Percentiles rank a stretch among this genome's conserved stretches.
These are phyloP conservation scores for Alfaro cultratus DNA, from an alignment of 2,797 vertebrate species.

Conservation along the genomic window DNA sequence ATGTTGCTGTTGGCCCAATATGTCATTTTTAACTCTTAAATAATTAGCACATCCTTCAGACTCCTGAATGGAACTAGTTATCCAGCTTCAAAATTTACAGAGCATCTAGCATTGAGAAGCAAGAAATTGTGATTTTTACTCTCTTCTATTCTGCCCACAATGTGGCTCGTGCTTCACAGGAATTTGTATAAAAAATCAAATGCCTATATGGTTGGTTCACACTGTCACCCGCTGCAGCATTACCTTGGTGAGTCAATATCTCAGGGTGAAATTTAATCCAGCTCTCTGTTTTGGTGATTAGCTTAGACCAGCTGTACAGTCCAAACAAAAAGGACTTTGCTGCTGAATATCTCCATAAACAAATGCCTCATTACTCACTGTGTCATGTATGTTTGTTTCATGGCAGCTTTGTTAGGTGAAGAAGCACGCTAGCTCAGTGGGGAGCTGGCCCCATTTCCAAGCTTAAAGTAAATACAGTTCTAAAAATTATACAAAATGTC, in stretches of 20 bases:
- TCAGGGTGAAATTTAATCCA: constrained; percentile 26
- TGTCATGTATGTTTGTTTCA: constrained; percentile 46
- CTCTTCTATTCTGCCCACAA: neutral
- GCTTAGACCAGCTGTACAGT: constrained; percentile 31
- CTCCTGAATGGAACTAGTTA: neutral
- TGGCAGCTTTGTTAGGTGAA: constrained; percentile 26
- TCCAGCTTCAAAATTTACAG: neutral
- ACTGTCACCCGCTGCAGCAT: constrained; percentile 9
- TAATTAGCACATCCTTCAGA: neutral
- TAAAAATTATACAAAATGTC: constrained; percentile 24
- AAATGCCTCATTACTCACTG: constrained; percentile 18
- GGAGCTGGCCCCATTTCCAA: constrained; percentile 6
- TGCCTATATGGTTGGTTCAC: neutral
- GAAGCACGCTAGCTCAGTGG: constrained; percentile 13
- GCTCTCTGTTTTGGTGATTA: constrained; percentile 34
- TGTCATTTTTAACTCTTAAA: neutral
- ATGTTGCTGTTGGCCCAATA: neutral
- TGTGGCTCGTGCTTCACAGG: neutral
- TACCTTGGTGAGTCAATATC: constrained; percentile 9
- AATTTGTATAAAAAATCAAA: neutral
- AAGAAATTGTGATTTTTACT: neutral
- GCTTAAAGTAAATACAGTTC: constrained; percentile 21
- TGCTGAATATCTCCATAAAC: constrained; percentile 48
- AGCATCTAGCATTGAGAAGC: neutral
- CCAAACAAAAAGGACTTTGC: constrained; percentile 51